Conservation (phyloP, 2,797 vertebrate genomes). For the Octomys mimax region DNA sequence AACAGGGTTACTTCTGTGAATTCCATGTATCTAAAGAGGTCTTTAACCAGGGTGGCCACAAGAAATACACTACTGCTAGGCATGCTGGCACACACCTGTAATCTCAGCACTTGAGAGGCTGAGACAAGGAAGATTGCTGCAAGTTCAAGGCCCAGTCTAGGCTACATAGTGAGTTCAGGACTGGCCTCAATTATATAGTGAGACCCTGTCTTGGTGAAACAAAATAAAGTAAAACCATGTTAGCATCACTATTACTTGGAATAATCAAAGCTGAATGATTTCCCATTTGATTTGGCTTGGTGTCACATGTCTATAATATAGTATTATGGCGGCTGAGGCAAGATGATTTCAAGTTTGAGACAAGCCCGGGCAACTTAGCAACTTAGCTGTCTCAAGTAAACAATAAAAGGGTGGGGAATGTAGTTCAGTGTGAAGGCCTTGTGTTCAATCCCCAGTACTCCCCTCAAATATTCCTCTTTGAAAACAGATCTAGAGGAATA, state of each 20-base stretch:
- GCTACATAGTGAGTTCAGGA: not conserved
- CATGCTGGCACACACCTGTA: not conserved
- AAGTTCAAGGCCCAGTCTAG: not conserved
- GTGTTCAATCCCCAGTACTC: not conserved
- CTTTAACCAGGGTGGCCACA: not conserved
- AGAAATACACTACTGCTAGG: not conserved
- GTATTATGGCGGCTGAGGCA: not conserved
- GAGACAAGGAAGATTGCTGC: not conserved
- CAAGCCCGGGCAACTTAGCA: not conserved
- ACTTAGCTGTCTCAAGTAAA: not conserved
- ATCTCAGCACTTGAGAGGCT: not conserved
- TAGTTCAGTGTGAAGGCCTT: not conserved
- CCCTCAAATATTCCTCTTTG: not conserved
- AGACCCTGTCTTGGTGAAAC: not conserved
- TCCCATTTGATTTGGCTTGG: not conserved
- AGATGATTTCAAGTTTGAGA: not conserved
- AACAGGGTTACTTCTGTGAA: constrained; percentile 10
- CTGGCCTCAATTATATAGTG: not conserved
- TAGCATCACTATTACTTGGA: constrained; percentile 5
- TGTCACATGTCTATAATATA: not conserved
- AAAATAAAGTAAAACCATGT: not conserved
- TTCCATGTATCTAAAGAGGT: constrained; percentile 3
- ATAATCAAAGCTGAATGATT: constrained; percentile 15
- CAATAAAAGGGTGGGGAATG: not conserved
- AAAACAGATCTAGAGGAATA: not conserved